These are phyloP conservation scores for Syndactyla subalaris DNA, from an alignment of 2,797 vertebrate species.

Conservation along the genomic window DNA sequence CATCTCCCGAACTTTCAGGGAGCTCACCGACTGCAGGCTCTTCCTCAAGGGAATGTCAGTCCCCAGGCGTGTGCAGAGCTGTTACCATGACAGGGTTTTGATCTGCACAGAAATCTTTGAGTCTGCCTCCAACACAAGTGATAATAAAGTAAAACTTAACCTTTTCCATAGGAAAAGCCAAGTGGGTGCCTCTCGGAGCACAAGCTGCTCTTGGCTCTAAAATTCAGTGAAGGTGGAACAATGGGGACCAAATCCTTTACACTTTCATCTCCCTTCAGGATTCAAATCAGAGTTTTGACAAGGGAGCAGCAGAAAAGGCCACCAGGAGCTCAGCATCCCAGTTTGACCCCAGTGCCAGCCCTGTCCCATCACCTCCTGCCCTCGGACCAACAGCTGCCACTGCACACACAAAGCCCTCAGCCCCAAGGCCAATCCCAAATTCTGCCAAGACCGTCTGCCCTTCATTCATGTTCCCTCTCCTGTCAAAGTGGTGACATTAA, in stretches of 20 bases:
- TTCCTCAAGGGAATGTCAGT: neutral
- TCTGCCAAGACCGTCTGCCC: slow-evolving; percentile 58
- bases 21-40: neutral
- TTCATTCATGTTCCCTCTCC: slow-evolving; percentile 77
- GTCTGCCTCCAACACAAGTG: neutral
- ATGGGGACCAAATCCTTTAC: neutral
- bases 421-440: neutral
- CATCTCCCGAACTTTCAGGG: neutral
- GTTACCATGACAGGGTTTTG: neutral
- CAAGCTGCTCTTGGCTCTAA: neutral
- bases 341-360: neutral
- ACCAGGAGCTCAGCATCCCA: neutral
- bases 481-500: slow-evolving; percentile 84
- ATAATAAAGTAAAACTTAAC: neutral
- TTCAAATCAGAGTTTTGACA: neutral
- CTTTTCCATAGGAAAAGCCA: neutral
- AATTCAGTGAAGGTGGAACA: neutral
- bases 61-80: neutral
- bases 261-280: neutral
- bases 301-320: neutral
- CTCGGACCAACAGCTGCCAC: neutral
- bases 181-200: neutral
- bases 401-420: neutral
- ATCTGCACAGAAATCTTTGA: neutral
- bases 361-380: neutral